A percentile compares a stretch with the other conserved stretches of the same genome.
Conservation (phyloP, 2,113 vertebrate species). For the Damaliscus lunatus region DNA sequence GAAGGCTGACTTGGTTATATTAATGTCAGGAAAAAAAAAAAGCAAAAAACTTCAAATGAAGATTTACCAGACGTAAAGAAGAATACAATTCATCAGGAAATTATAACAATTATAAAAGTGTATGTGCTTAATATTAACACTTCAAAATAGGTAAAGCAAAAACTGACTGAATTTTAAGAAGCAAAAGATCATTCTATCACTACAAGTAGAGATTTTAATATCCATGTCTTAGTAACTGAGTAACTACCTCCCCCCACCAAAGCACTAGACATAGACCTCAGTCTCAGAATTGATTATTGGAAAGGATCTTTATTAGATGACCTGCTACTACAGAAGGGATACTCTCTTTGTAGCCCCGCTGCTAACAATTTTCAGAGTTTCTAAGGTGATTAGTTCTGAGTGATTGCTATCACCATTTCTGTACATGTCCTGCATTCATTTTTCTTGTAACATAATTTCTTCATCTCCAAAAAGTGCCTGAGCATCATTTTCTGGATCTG, state of each 20-base stretch:
- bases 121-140: background rate
- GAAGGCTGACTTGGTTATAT: background rate
- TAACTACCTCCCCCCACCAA: background rate
- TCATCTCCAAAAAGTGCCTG: background rate
- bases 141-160: background rate
- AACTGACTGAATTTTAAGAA: background rate
- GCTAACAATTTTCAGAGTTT: background rate
- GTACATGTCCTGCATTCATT: background rate
- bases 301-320: background rate
- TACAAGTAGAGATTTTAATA: background rate
- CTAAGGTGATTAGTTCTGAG: background rate
- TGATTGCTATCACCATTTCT: background rate
- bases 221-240: background rate
- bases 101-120: background rate
- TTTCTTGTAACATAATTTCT: background rate
- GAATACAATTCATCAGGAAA: background rate
- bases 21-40: background rate
- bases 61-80: background rate
- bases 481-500: background rate
- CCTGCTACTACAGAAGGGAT: fast-evolving
- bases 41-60: background rate
- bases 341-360: background rate
- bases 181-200: background rate
- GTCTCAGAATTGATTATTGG: background rate
- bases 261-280: background rate